Evolutionary conservation across 2,888 invertebrate genomes (phyloP), one percentile per base, ranked within the genome.

Genomic region (Caenorhabditis becei): DNA sequence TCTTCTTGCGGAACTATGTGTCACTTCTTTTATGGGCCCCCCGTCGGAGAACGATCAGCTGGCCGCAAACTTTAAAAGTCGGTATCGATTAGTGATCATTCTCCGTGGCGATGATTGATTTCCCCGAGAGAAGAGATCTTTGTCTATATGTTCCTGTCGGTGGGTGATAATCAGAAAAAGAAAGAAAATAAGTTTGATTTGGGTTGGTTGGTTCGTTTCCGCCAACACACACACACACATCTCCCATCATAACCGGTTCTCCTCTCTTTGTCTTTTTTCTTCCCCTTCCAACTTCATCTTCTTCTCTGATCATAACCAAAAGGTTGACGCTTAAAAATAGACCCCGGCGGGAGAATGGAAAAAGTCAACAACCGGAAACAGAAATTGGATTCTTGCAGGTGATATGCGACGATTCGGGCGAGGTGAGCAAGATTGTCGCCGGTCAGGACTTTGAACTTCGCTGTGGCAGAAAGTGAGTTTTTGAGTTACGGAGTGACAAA

Each of bases 401-500:
- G 11, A 65, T 80, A 41, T 80, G 75, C 75, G 80, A 80, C 63
- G 74, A 80, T 49, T 61, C 70, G 32, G 80, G 77, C 18, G 77
- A 80, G 37, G 72, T 77, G 53, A 77, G 77, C 71, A 75, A 77
- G 61, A 72, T 80, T 20, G 71, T 61, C 23, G 71, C 77, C 56
- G 80, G 80, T 14, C 77, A 80, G 61, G 80, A 80, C 59, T 80
- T 80, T 53, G 80, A 80, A 37, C 65, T 80, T n/a, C 70, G 80
- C 5, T 62, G 77, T 23, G 80, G 77, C 8, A 77, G 80, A 65
- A 80, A 80, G 80, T 80, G 71, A 80, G 80, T 80, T 80, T 32
- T 62, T 35, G 23, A 26, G 56, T 54, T 59, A 41, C 41, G 14
- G 41, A 41, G 3, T 10, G 41, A 11, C 11, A 70, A 24, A 26